A percentile compares a stretch with the other conserved stretches of the same genome.
Evolutionary conservation across 2,797 vertebrate genomes (phyloP).

Genomic region (Sebastes iracundus): DNA sequence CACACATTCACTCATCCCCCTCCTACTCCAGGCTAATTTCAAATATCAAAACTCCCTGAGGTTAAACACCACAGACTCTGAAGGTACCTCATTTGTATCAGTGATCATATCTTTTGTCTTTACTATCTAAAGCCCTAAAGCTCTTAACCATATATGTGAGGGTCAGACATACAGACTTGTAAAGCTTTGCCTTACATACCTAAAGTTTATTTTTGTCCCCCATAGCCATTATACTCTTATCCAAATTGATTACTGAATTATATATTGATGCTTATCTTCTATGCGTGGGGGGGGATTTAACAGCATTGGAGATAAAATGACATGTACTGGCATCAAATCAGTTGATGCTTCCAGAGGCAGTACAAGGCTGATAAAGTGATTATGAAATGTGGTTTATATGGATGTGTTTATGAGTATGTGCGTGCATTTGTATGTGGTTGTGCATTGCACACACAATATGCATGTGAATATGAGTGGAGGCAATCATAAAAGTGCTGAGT

Average conservation of each 20-base stretch:
- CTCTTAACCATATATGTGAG: background rate
- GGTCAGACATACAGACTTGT: background rate
- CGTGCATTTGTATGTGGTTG: slow-evolving; percentile 2
- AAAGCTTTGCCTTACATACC: background rate
- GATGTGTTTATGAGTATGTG: slow-evolving; percentile 21
- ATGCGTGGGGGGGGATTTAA: slow-evolving; percentile 18
- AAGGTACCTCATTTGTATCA: background rate
- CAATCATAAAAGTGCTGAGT: slow-evolving; percentile 78
- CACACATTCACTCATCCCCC: background rate
- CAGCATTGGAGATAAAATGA: slow-evolving; percentile 12
- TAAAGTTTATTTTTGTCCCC: background rate
- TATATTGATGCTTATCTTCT: slow-evolving; percentile 34
- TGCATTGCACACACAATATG: slow-evolving; percentile 24
- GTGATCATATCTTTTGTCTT: background rate
- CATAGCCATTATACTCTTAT: background rate
- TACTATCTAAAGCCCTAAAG: background rate
- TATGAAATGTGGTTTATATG: slow-evolving; percentile 40
- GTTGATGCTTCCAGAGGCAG: slow-evolving; percentile 35
- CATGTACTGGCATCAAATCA: slow-evolving; percentile 45
- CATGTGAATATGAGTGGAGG: slow-evolving; percentile 42
- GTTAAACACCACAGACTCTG: background rate
- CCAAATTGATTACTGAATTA: slow-evolving; percentile 37
- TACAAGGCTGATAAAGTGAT: slow-evolving; percentile 50
- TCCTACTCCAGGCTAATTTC: background rate
- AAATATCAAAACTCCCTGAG: background rate